phyloP scores from a whole-genome alignment of 2,113 vertebrate species.

The Natator depressus region DNA sequence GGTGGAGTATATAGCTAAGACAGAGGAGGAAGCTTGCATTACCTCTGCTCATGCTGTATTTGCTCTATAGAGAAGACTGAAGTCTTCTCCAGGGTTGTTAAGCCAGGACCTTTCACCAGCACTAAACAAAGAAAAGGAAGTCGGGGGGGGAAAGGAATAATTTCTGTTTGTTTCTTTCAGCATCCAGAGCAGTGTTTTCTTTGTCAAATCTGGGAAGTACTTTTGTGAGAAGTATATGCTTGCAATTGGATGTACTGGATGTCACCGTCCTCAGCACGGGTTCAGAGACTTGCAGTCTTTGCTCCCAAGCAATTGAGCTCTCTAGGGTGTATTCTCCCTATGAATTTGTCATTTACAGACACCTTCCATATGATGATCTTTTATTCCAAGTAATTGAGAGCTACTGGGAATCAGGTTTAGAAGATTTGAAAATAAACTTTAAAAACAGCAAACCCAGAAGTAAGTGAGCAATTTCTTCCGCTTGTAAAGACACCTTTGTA shows the following conservation, averaged over 20 bases:
- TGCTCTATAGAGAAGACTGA: not conserved
- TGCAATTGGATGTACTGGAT: not conserved
- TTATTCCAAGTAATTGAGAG: not conserved
- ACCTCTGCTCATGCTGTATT: not conserved
- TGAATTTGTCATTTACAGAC: not conserved
- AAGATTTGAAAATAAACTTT: not conserved
- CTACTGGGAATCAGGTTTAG: not conserved
- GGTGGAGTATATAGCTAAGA: not conserved
- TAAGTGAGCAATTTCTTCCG: not conserved
- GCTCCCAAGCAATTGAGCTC: not conserved
- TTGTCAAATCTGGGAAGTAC: not conserved
- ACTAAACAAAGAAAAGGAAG: not conserved
- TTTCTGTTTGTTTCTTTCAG: not conserved
- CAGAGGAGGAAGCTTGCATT: not conserved
- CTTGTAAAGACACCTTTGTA: not conserved
- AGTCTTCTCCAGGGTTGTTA: not conserved
- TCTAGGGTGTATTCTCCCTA: not conserved
- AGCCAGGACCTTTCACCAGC: not conserved
- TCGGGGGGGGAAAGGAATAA: fast-evolving
- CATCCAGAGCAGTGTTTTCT: not conserved
- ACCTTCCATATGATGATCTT: not conserved
- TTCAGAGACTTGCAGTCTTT: not conserved
- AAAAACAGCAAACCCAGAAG: not conserved
- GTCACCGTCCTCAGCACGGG: not conserved
- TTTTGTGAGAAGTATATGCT: not conserved